Evolutionary conservation across 2,888 invertebrate species (phyloP), one percentile per base, ranked within the genome.

Genomic region (Hydraecia micacea): DNA sequence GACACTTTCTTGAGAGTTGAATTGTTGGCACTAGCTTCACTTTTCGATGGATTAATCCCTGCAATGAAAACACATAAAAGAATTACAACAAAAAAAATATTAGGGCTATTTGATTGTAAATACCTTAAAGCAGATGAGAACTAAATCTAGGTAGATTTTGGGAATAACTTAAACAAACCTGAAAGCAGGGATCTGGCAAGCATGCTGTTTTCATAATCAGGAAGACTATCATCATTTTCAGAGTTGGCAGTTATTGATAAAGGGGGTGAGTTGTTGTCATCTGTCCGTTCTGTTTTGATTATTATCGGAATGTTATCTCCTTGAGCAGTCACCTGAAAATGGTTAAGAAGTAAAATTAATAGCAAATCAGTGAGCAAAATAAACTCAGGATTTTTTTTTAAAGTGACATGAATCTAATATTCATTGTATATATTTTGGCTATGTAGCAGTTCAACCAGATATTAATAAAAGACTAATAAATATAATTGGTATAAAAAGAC

Each of bases 171-270:
- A 0, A 69, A 79, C 81, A 81, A 90, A 97, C 97, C 97, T 93
- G 97, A 97, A 15, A 97, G 91, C 78, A 97, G 91, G 75, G 97
- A 97, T 86, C 97, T 94, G 89, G 97, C 97, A 91, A 97, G 95
- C 97, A 97, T 97, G 80, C 97, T 97, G 88, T 97, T 97, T 90
- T 97, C 97, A 87, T 97, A 97, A 92, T 96, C 96, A 60, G 97
- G 96, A 89, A 95, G 94, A 91, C 95, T 95, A 70, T 97, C 96
- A 80, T 96, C 96, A 92, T 95, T 96, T 88, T 97, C 97, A 32
- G 93, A 93, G 84, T 93, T 94, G 63, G 90, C 89, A 71, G 90
- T 91, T 80, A 91, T 88, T 66, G 93, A 91, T 78, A 93, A 90
- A 55, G 89, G 86, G 18, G 94, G 93, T 69, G 95, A 95, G 78